Evolutionary conservation across 2,797 vertebrate species (phyloP).

Genomic region (Meriones psammophilus): DNA sequence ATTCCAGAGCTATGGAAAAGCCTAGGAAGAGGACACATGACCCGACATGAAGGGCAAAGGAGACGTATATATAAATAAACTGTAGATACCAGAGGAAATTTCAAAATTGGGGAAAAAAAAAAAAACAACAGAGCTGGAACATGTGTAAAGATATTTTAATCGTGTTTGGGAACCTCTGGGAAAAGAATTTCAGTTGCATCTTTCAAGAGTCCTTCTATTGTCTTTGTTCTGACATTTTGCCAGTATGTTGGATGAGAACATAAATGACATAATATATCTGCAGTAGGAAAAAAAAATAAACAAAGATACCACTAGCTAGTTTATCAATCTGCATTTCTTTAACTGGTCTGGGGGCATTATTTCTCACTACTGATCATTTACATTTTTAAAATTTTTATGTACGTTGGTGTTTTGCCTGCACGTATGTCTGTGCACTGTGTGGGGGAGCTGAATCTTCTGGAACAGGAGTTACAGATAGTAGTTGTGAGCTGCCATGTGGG

Average conservation of each 20-base stretch:
- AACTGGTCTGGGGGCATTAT: background rate
- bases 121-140: background rate
- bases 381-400: background rate
- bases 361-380: background rate
- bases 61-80: background rate
- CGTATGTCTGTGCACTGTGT: background rate
- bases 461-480: background rate
- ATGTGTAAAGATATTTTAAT: background rate
- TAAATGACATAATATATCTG: background rate
- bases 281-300: background rate
- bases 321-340: conserved; percentile 13
- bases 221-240: background rate
- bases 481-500: background rate
- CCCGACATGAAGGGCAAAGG: conserved; percentile 29
- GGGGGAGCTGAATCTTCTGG: background rate
- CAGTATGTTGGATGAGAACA: background rate
- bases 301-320: background rate
- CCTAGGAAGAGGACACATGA: background rate
- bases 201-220: background rate
- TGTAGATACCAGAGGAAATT: background rate
- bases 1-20: background rate
- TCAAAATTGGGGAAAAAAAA: background rate
- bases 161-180: background rate
- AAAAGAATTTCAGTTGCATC: background rate
- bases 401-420: background rate